These are phyloP conservation scores for Ptychodera flava DNA, from an alignment of 35 echinoderm and acorn worm species.

Conservation along the genomic window DNA sequence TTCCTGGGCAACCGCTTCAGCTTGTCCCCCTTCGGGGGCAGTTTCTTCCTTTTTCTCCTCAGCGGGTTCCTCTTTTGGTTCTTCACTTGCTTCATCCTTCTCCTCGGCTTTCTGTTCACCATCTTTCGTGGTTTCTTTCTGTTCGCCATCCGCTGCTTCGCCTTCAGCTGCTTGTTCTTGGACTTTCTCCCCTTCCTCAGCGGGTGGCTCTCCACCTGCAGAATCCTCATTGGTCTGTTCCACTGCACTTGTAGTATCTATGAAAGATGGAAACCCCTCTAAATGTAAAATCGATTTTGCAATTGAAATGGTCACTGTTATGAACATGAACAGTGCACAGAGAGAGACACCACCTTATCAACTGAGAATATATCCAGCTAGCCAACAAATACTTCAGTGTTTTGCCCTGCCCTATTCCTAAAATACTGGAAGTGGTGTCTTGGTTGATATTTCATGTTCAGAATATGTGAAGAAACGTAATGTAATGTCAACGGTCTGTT, in stretches of 20 bases:
- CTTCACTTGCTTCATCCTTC: background rate
- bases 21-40: slow-evolving; percentile 11
- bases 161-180: background rate
- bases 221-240: background rate
- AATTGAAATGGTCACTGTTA: too few relatives aligned
- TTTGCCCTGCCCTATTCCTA: too few relatives aligned
- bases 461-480: too few relatives aligned
- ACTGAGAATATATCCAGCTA: too few relatives aligned
- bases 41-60: slow-evolving; percentile 4
- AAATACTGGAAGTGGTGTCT: too few relatives aligned
- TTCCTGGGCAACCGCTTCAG: background rate
- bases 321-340: too few relatives aligned
- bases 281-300: too few relatives aligned
- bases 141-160: background rate
- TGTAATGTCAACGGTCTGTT: too few relatives aligned
- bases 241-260: background rate
- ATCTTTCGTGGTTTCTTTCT: slow-evolving; percentile 10
- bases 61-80: background rate
- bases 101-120: slow-evolving; percentile 7
- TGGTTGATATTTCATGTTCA: too few relatives aligned
- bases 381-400: too few relatives aligned
- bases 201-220: background rate
- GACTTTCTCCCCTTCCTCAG: slow-evolving; percentile 20
- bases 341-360: too few relatives aligned
- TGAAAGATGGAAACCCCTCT: too few relatives aligned